Conservation (phyloP, 2,888 invertebrate genomes). For the Pteria penguin region DNA sequence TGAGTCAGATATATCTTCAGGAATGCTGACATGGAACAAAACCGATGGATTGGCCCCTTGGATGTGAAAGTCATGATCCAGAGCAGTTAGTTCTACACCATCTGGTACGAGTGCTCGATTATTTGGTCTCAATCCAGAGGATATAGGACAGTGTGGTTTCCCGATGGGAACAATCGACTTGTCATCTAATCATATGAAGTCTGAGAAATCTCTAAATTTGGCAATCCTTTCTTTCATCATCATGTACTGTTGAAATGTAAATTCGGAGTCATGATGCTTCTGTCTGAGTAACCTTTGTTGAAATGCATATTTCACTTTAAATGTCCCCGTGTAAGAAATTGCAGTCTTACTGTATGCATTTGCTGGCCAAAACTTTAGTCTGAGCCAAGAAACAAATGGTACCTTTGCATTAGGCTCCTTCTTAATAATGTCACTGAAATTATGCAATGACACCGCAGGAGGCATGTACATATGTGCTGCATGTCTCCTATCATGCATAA, state of each 20-base stretch:
- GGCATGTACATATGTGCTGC: conserved; percentile 16
- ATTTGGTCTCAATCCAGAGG: conserved; percentile 29
- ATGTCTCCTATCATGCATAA: conserved; percentile 43
- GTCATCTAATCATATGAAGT: conserved; percentile 43
- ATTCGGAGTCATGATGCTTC: conserved; percentile 18
- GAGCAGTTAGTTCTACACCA: neutral
- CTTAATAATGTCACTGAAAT: conserved; percentile 1
- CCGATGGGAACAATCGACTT: conserved; percentile 49
- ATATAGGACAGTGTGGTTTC: conserved; percentile 34
- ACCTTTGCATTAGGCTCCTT: neutral
- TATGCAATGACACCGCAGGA: conserved; percentile 11
- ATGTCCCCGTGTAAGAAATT: conserved; percentile 12
- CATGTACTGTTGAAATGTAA: conserved; percentile 23
- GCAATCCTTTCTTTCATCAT: conserved; percentile 42
- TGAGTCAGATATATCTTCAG: conserved; percentile 22
- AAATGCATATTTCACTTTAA: conserved; percentile 12
- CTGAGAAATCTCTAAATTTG: conserved; percentile 11
- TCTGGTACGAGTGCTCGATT: conserved; percentile 5
- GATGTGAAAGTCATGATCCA: conserved; percentile 41
- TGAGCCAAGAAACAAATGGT: conserved; percentile 19
- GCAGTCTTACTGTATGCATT: conserved; percentile 18
- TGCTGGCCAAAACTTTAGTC: conserved; percentile 19
- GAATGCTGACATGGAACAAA: conserved; percentile 37
- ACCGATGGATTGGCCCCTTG: conserved; percentile 37
- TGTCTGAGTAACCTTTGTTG: conserved; percentile 11